phyloP scores from a whole-genome alignment of 2,888 invertebrate species.

The Andrena haemorrhoa region DNA sequence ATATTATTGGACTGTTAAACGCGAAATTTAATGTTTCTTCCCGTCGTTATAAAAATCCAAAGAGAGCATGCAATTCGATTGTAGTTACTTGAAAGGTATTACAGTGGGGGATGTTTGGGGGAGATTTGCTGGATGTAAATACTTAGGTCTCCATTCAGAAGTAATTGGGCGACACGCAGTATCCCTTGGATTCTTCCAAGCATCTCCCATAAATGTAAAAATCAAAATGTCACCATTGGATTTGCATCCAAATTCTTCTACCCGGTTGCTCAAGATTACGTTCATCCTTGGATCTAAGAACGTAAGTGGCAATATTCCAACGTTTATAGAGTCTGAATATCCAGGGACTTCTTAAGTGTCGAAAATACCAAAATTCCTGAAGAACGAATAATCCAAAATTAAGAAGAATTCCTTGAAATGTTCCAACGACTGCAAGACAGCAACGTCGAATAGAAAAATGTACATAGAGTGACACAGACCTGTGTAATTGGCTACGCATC shows the following conservation, averaged over 20 bases:
- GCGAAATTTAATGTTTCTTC: constrained; percentile 16
- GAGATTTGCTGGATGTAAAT: too few relatives aligned
- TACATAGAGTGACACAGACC: too few relatives aligned
- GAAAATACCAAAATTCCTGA: too few relatives aligned
- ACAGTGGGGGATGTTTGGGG: too few relatives aligned
- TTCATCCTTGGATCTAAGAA: constrained; percentile 22
- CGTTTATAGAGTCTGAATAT: too few relatives aligned
- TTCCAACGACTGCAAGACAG: too few relatives aligned
- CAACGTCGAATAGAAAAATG: too few relatives aligned
- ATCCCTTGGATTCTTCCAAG: background rate
- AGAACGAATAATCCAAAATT: too few relatives aligned
- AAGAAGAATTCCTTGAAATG: too few relatives aligned
- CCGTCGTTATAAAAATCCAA: background rate
- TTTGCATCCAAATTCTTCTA: too few relatives aligned
- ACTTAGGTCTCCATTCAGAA: background rate
- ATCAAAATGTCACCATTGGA: background rate
- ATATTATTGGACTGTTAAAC: constrained; percentile 32
- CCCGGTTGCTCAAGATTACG: background rate
- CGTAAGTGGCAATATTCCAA: background rate
- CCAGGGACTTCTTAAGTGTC: too few relatives aligned
- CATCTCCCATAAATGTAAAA: too few relatives aligned
- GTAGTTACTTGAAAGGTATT: background rate
- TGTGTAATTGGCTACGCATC: background rate
- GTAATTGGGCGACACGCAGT: background rate
- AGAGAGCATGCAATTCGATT: background rate